Evolutionary conservation across 2,888 invertebrate species (phyloP).

Genomic region (Myopa tessellatipennis): DNA sequence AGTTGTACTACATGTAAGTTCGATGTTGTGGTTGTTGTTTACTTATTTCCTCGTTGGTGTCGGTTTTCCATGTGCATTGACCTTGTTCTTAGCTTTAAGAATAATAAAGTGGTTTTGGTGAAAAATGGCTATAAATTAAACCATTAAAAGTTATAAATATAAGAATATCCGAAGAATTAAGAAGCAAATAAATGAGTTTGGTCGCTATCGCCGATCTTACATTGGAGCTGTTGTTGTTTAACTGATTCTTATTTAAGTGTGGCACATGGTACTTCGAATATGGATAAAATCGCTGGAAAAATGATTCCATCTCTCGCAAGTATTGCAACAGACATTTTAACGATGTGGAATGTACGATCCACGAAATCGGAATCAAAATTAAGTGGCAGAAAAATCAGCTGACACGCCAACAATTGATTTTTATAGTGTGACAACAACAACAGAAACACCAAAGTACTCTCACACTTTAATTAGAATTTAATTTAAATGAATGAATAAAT

Average conservation of each 20-base stretch:
- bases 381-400: background rate
- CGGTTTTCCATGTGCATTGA: conserved; percentile 22
- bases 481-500: background rate
- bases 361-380: background rate
- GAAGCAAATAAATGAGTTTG: background rate
- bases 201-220: background rate
- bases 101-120: conserved; percentile 7
- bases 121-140: conserved; percentile 4
- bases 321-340: conserved; percentile 44
- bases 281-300: background rate
- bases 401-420: conserved; percentile 7
- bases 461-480: conserved; percentile 11
- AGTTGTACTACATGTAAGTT: conserved; percentile 69
- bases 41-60: conserved; percentile 8
- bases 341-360: background rate
- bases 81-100: conserved; percentile 5
- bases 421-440: conserved; percentile 3
- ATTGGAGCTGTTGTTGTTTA: background rate
- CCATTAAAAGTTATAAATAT: background rate
- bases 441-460: conserved; percentile 23
- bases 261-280: conserved; percentile 2
- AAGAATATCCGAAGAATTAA: background rate
- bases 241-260: background rate
- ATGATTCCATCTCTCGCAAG: conserved; percentile 35
- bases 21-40: conserved; percentile 24